Percentiles rank a stretch among this genome's conserved stretches.
Conservation (phyloP, 2,113 vertebrate genomes). For the Xiphophorus hellerii region DNA sequence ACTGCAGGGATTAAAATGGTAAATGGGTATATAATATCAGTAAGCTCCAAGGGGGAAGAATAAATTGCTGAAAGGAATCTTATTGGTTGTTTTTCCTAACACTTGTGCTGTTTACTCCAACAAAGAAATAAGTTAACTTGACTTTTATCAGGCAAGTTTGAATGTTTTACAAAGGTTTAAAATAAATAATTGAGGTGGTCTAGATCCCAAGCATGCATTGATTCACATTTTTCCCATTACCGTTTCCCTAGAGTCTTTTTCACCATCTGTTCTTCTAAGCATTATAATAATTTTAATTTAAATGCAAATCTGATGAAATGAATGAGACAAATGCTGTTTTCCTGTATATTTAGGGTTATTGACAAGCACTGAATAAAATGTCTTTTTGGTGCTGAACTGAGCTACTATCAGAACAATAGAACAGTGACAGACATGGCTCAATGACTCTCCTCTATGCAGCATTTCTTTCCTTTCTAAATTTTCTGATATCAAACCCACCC, state of each 20-base stretch:
- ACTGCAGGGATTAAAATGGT: constrained; percentile 8
- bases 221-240: background rate
- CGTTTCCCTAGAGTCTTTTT: background rate
- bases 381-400: background rate
- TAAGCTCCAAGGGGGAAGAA: background rate
- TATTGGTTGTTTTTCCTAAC: background rate
- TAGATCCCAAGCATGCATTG: background rate
- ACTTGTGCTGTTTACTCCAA: background rate
- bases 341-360: background rate
- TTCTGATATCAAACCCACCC: background rate
- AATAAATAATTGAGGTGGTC: background rate
- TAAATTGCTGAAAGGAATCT: background rate
- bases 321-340: background rate
- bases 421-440: background rate
- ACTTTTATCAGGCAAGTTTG: background rate
- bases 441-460: background rate
- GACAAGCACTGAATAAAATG: too few species aligned
- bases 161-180: background rate
- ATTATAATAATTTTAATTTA: background rate
- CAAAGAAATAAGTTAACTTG: background rate
- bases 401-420: background rate
- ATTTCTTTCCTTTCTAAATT: too few species aligned
- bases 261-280: background rate
- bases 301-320: background rate
- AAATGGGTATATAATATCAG: constrained; percentile 6